Evolutionary conservation across 2,888 invertebrate genomes (phyloP), one percentile per base, ranked within the genome.

Genomic region (Cotesia congregata): DNA sequence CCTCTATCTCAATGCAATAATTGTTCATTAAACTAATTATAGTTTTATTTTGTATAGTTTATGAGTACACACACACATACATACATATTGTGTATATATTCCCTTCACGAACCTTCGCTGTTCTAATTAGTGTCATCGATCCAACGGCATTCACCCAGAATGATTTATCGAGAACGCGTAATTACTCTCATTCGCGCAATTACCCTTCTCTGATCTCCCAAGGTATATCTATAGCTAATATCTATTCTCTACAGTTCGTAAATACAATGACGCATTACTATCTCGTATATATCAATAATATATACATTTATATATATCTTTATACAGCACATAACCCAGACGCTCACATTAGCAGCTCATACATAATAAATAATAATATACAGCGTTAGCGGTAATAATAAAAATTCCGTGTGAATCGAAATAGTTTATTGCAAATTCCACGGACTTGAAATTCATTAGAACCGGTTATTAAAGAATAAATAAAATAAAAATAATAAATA

Each of bases 41-140:
- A 50, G 50, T 50, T 50, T 50, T 50, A 50, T 50, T 50, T 50
- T 12, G 50, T 50, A 50, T 50, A 50, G 50, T 50, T 50, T 9
- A 12, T 50, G 50, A 50, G 20, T 41, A 12, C 15, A 50, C 1
- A 12, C 15, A 50, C 1, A 68, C 15, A 20, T 7, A 68, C 15
- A 68, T 9, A 15, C 12, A 67, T 40, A 7, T n/a, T 30, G 39
- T n/a, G 20, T 20, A 9, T 65, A 67, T 67, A 17, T 67, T 59
- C 15, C 6, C 67, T 39, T 30, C n/a, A 60, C n/a, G 59, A 59
- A 59, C 59, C 60, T 70, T 59, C 69, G 77, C 70, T 74, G 75
- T 77, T 79, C 77, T 81, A 80, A 81, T 81, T 81, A 81, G 78
- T 79, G 79, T 81, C 80, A 77, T 81, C 79, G 77, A 80, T 80